Percentiles rank a stretch among this genome's conserved stretches.
These are phyloP conservation scores for Tonatia bakeri DNA, from an alignment of 2,113 vertebrate species.

Conservation along the genomic window DNA sequence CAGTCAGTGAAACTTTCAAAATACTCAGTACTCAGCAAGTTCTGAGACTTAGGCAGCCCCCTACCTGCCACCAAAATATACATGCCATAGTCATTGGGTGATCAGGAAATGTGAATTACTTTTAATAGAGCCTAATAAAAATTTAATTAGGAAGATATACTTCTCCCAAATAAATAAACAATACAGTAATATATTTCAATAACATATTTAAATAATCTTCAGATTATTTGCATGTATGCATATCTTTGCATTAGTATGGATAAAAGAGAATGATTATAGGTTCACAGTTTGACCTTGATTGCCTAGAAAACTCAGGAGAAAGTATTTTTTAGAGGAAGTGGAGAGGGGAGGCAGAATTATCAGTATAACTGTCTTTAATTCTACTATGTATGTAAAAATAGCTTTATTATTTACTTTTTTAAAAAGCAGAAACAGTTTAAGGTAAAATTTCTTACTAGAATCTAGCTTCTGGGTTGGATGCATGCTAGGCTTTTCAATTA, in stretches of 20 bases:
- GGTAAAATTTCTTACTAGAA: not conserved
- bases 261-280: not conserved
- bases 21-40: not conserved
- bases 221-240: not conserved
- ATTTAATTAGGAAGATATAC: not conserved
- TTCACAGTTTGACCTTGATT: not conserved
- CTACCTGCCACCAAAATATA: not conserved
- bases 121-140: not conserved
- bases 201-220: not conserved
- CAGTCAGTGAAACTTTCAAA: not conserved
- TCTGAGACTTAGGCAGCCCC: not conserved
- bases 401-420: not conserved
- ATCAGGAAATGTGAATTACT: not conserved
- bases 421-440: not conserved
- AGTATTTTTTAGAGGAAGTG: not conserved
- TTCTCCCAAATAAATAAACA: not conserved
- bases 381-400: not conserved
- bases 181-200: not conserved
- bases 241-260: not conserved
- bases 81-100: not conserved
- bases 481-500: not conserved
- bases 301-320: not conserved
- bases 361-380: not conserved
- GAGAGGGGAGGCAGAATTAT: not conserved
- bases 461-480: not conserved